phyloP scores from a whole-genome alignment of 1,140 invertebrate genomes.

The Scaptomyza pallida region DNA sequence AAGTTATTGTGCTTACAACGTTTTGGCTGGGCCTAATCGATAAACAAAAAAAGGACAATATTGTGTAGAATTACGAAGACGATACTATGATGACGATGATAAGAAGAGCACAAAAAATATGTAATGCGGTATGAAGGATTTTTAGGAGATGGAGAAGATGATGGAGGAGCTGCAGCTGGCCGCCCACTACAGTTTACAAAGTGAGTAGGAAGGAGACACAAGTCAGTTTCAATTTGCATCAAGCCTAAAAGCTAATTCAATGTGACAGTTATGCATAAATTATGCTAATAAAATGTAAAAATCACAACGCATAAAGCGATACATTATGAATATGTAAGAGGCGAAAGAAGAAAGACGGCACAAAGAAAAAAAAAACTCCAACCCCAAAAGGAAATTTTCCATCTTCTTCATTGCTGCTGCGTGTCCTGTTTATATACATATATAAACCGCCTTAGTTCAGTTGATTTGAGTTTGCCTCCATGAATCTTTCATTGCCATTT shows the following conservation, averaged over 20 bases:
- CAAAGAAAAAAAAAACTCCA: neutral
- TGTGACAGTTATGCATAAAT: constrained; percentile 82
- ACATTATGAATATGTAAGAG: constrained; percentile 77
- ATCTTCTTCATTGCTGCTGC: constrained; percentile 15
- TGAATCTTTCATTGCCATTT: constrained; percentile 66
- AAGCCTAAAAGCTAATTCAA: constrained; percentile 70
- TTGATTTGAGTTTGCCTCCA: constrained; percentile 45
- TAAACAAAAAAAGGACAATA: constrained; percentile 73
- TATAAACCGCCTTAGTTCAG: constrained; percentile 70
- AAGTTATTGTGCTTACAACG: constrained; percentile 22
- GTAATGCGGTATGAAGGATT: constrained; percentile 27
- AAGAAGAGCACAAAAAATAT: constrained; percentile 15
- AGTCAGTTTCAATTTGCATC: constrained; percentile 70
- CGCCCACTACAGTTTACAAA: constrained; percentile 77
- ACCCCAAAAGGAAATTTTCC: neutral
- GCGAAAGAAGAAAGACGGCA: constrained; percentile 1
- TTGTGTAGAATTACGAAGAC: constrained; percentile 54
- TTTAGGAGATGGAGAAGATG: constrained; percentile 6
- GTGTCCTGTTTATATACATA: constrained; percentile 39
- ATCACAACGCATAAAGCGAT: constrained; percentile 54
- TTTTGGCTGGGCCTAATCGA: constrained; percentile 48
- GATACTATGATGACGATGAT: neutral
- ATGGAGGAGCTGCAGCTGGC: constrained; percentile 51
- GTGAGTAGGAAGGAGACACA: constrained; percentile 47
- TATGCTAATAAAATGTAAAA: constrained; percentile 82